Conservation (phyloP, 1,140 invertebrate genomes). For the Brachionus paranguensis region DNA sequence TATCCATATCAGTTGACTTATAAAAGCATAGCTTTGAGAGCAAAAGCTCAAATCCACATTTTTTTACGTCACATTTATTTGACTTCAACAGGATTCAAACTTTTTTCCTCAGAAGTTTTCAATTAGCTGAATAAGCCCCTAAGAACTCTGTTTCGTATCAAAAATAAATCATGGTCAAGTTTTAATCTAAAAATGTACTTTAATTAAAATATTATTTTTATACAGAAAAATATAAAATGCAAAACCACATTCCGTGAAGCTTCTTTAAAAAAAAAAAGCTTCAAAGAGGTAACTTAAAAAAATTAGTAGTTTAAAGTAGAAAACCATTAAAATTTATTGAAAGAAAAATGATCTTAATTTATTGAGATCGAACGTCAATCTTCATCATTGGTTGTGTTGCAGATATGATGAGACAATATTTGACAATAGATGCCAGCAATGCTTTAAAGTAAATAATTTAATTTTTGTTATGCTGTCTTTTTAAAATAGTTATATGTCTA, state of each 20-base stretch:
- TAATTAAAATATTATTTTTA: not conserved
- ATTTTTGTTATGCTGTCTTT: not conserved
- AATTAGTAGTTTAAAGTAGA: not conserved
- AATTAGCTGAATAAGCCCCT: too few relatives aligned
- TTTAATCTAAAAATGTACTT: too few relatives aligned
- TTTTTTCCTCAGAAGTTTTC: too few relatives aligned
- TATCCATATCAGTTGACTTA: too few relatives aligned
- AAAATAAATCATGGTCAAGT: too few relatives aligned
- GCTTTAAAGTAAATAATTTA: conserved; percentile 13
- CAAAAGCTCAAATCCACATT: too few relatives aligned
- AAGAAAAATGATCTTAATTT: not conserved
- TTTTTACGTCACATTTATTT: too few relatives aligned
- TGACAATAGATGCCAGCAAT: conserved; percentile 1
- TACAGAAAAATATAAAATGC: conserved; percentile 21
- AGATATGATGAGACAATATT: conserved; percentile 16
- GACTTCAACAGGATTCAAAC: too few relatives aligned
- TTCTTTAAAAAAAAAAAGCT: not conserved
- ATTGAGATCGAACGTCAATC: not conserved
- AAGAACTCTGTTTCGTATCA: too few relatives aligned
- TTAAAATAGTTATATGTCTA: not conserved
- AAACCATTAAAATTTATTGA: not conserved
- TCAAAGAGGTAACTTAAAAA: conserved; percentile 16
- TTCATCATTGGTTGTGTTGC: conserved; percentile 20
- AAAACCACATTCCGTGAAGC: conserved; percentile 5
- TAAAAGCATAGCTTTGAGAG: too few relatives aligned